Base-by-base conservation (phyloP, 2,113 vertebrate genomes). In the Eclectus roratus region DNA sequence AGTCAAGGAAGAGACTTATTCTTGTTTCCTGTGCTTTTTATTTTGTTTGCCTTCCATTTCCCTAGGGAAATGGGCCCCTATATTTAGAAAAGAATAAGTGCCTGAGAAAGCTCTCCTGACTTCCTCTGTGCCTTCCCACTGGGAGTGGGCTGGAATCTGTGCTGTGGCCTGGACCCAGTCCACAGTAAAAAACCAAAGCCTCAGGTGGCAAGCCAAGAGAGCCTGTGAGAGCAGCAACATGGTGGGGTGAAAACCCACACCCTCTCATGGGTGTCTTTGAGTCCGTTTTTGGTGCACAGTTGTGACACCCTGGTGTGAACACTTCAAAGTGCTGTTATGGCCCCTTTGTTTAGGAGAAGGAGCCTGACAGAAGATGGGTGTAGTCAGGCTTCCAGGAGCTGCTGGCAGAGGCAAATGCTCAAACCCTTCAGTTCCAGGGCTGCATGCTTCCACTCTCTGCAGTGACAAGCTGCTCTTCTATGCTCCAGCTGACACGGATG, bases 241-340 rank as follows among this genome's bases (percentile, higher is more conserved):
- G 20, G 35, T 35, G 18, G 11, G 2, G 3, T 46, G 71, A 47
- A 80, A 60, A 41, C 4, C 6, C 2, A 33, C 1, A 3, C 7
- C 2, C 2, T 79, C 13, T 93, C 0, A 0, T 0, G 0, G 10
- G 11, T 74, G 13, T 29, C 35, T 81, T 65, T 76, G 24, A 23
- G 43, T 19, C 10, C 7, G 14, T 50, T 92, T 76, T 88, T 83
- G 17, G n/a, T 49, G 21, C 16, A 39, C 4, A 10, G 2, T 35
- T 69, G 17, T 55, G 39, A 56, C 18, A 65, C 11, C 14, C 31
- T 56, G 14, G 5, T 44, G 13, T 39, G 13, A 85, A 76, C 21
- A 35, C 4, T 17, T 61, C 31, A 37, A 37, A 71, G 23, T 2
- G 2, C 21, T 71, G 3, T 39, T 39, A 44, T 0, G 1, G 16